phyloP scores from a whole-genome alignment of 2,888 invertebrate genomes.

The Torymus auratus region DNA sequence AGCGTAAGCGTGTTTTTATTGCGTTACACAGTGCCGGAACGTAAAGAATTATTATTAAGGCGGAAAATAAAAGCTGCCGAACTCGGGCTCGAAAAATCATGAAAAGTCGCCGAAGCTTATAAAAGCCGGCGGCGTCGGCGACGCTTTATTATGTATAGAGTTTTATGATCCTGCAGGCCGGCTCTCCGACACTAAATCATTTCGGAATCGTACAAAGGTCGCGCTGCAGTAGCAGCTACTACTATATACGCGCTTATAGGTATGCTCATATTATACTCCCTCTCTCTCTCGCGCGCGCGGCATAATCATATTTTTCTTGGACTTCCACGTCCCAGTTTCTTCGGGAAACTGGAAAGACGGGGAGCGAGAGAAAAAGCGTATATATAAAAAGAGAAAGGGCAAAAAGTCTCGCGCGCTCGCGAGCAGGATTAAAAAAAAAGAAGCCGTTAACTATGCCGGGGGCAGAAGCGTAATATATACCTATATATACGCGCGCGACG shows the following conservation, averaged over 20 bases:
- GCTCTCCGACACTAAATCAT: slow-evolving; percentile 10
- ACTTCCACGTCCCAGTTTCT: slow-evolving; percentile 18
- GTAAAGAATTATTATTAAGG: slow-evolving; percentile 21
- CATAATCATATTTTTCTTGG: slow-evolving; percentile 1
- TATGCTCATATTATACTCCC: no score
- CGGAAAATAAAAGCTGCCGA: slow-evolving; percentile 18
- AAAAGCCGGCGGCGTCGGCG: slow-evolving; percentile 2
- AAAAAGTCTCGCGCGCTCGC: background rate
- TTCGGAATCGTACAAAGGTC: slow-evolving; percentile 15
- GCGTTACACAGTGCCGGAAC: background rate
- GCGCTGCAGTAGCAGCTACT: background rate
- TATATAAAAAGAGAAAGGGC: no score
- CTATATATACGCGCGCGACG: background rate
- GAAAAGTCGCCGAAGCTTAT: slow-evolving; percentile 25
- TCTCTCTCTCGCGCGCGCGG: background rate
- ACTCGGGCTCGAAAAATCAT: slow-evolving; percentile 7
- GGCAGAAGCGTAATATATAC: background rate
- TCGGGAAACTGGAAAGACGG: background rate
- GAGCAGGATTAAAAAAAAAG: slow-evolving; percentile 13
- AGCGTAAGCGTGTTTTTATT: slow-evolving; percentile 12
- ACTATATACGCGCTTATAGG: no score
- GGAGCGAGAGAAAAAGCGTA: slow-evolving; percentile 1
- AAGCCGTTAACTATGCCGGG: slow-evolving; percentile 30
- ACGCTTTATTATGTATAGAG: slow-evolving; percentile 10
- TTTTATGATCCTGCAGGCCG: slow-evolving; percentile 3